A percentile compares a stretch with the other conserved stretches of the same genome.
Evolutionary conservation across 2,797 vertebrate genomes (phyloP).

Genomic region (Ataeniobius toweri): DNA sequence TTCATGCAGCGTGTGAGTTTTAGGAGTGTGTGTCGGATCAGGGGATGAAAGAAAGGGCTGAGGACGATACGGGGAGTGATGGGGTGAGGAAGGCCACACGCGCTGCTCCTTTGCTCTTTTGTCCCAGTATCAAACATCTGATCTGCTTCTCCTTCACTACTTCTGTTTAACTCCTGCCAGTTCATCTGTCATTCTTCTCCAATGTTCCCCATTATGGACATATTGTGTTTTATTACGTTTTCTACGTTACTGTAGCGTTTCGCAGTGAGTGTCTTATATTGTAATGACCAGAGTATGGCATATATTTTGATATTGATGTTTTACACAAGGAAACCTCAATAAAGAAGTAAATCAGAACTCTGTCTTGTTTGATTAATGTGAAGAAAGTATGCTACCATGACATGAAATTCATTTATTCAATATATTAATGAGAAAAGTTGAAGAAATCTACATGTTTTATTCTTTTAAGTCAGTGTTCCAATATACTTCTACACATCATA

Average conservation of each 20-base stretch:
- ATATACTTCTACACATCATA: too few species aligned
- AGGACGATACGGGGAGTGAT: slow-evolving; percentile 56
- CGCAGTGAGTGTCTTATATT: slow-evolving; percentile 36
- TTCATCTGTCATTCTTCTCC: slow-evolving; percentile 35
- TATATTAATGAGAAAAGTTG: not conserved
- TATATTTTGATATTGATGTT: slow-evolving; percentile 58
- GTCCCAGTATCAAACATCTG: slow-evolving; percentile 70
- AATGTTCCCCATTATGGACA: not conserved
- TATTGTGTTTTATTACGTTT: slow-evolving; percentile 55
- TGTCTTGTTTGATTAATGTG: slow-evolving; percentile 9
- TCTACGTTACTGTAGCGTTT: slow-evolving; percentile 30
- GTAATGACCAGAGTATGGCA: slow-evolving; percentile 49
- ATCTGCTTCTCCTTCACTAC: slow-evolving; percentile 54
- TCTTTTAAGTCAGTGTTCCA: not conserved
- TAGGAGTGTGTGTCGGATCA: slow-evolving; percentile 40
- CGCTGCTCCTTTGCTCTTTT: slow-evolving; percentile 59
- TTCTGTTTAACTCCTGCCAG: slow-evolving; percentile 66
- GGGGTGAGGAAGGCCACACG: slow-evolving; percentile 64
- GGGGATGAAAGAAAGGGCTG: slow-evolving; percentile 40
- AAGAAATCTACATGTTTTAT: not conserved
- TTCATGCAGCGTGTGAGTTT: slow-evolving; percentile 58
- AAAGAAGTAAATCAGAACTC: slow-evolving; percentile 57
- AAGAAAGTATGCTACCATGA: not conserved
- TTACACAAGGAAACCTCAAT: slow-evolving; percentile 65
- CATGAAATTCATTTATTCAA: not conserved